Conservation (phyloP, 1,140 invertebrate genomes). For the Pomacea maculata region DNA sequence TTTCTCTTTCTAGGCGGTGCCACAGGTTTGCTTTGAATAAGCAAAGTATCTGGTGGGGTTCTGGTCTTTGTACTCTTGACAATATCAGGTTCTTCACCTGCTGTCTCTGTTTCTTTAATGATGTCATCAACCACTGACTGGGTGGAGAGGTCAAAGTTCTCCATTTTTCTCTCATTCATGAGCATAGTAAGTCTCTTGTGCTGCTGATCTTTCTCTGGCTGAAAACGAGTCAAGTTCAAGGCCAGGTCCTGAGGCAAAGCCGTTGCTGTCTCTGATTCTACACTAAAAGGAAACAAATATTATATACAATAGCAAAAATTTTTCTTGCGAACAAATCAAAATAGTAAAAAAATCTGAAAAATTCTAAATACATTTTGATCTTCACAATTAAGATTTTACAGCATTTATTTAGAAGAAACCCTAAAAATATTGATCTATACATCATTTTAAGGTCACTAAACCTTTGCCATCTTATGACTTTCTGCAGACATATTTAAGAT, state of each 20-base stretch:
- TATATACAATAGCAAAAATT: no score
- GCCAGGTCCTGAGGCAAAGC: not conserved
- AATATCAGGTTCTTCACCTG: constrained; percentile 82
- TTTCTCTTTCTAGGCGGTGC: constrained; percentile 86
- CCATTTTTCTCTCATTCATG: constrained; percentile 31
- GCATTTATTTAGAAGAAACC: no score
- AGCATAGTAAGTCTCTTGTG: constrained; percentile 36
- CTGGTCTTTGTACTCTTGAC: constrained; percentile 88
- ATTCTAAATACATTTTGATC: not conserved
- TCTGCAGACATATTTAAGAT: no score
- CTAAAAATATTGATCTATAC: no score
- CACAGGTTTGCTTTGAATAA: constrained; percentile 68
- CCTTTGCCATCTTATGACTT: no score
- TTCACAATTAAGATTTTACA: no score
- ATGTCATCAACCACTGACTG: constrained; percentile 46
- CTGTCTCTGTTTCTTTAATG: constrained; percentile 44
- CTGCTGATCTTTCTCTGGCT: constrained; percentile 48
- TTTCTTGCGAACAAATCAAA: not conserved
- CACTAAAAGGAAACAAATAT: no score
- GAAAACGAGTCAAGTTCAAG: constrained; percentile 23
- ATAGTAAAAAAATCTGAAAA: not conserved
- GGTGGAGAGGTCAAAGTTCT: constrained; percentile 20
- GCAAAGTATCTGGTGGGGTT: constrained; percentile 52
- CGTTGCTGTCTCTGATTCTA: no score
- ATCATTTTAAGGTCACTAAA: no score